Evolutionary conservation across 1,140 invertebrate species (phyloP), one percentile per base, ranked within the genome.

Genomic region (Psilanteris sp.): DNA sequence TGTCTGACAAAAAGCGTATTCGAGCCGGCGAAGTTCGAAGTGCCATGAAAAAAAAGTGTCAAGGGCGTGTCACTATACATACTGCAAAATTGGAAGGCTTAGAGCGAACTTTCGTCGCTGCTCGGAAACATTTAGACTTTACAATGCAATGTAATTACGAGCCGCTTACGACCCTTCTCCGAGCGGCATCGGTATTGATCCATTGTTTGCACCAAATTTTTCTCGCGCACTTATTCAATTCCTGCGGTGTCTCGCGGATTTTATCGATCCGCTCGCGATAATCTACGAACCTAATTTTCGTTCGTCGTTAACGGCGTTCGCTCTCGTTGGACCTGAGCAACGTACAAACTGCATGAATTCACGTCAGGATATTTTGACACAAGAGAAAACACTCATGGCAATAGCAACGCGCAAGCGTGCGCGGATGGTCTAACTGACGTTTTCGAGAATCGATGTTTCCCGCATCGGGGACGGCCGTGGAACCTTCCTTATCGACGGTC

Each of bases 131-230:
- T 57, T 32, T 24, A 57, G 8, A 22, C 16, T 16, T 26, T 10
- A 22, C n/a, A 11, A 32, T n/a, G 8, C 16, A 5, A 57, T 32
- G 22, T 43, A 32, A 57, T 43, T 32, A 9, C 24, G 13, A 26
- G 52, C 8, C 52, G 36, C 43, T 61, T 37, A 3, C 59, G 15
- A 14, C 6, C 54, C 52, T 59, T 41, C 64, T 68, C 64, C 27
- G 50, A 34, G 57, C 78, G 41, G 74, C 81, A 83, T 78, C 44
- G 76, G 75, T 84, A 85, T 87, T 86, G 85, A 87, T 87, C 85
- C 83, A 86, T 86, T 82, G 83, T 82, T 83, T 79, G 64, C 43
- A 55, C 18, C 54, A 26, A 75, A 36, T 36, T n/a, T n/a, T n/a
- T 36, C 46, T 22, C 14, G 20, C 36, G 37, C 41, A 15, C 24